Evolutionary conservation across 2,113 vertebrate genomes (phyloP).

Genomic region (Buteo buteo): DNA sequence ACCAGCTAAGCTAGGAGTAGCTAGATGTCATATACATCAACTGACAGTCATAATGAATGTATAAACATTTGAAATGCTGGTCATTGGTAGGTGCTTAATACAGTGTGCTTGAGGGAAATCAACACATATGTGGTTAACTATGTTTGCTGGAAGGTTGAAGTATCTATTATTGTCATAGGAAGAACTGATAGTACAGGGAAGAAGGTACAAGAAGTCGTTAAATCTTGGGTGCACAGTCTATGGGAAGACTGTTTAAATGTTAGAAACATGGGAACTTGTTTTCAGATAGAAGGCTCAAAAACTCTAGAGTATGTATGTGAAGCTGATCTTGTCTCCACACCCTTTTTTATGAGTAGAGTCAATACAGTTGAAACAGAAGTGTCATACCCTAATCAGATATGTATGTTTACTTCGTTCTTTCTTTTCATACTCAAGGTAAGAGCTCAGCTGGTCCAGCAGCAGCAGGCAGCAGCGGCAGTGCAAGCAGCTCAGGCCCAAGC

Average conservation of each 20-base stretch:
- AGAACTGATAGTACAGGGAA: not conserved
- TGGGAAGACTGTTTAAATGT: not conserved
- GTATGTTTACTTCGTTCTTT: not conserved
- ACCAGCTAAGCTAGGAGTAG: not conserved
- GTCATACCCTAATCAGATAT: not conserved
- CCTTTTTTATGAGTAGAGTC: not conserved
- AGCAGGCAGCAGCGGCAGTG: constrained; percentile 61
- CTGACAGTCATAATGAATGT: not conserved
- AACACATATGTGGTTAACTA: not conserved
- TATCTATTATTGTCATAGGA: not conserved
- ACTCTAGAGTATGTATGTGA: not conserved
- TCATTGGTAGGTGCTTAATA: not conserved
- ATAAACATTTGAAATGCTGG: not conserved
- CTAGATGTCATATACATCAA: not conserved
- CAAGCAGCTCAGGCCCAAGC: constrained; percentile 70
- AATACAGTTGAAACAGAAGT: not conserved
- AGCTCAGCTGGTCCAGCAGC: constrained; percentile 72
- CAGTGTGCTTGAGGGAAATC: not conserved
- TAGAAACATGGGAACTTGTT: not conserved
- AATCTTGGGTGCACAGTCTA: not conserved
- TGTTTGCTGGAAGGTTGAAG: not conserved
- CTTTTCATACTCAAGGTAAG: constrained; percentile 58
- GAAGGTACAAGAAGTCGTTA: not conserved
- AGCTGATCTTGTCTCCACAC: not conserved
- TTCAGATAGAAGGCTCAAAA: not conserved